Percentiles rank a stretch among this genome's conserved stretches.
phyloP scores from a whole-genome alignment of 2,113 vertebrate species.

The Gymnorhina tibicen region DNA sequence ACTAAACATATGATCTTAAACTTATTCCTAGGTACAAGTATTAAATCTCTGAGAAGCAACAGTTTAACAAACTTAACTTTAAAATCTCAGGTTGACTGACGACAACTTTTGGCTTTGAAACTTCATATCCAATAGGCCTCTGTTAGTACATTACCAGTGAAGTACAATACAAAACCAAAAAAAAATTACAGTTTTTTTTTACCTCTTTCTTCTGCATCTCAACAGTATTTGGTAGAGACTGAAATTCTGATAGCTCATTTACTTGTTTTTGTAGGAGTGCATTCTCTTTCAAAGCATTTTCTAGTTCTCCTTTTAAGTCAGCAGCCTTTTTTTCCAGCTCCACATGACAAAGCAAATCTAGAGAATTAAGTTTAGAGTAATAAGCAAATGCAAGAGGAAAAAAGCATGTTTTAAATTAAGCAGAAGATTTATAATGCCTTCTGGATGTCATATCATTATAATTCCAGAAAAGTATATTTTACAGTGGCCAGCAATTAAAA shows the following conservation, averaged over 20 bases:
- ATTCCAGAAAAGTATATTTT: neutral
- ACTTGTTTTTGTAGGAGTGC: slow-evolving; percentile 61
- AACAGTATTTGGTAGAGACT: slow-evolving; percentile 49
- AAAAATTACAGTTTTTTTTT: neutral
- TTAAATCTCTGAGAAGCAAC: neutral
- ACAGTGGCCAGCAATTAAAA: neutral
- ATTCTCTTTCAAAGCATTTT: slow-evolving; percentile 68
- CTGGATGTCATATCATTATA: neutral
- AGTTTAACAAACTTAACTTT: neutral
- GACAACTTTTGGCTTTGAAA: neutral
- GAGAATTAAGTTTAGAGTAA: neutral
- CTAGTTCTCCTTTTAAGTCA: slow-evolving; percentile 74
- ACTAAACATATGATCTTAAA: neutral
- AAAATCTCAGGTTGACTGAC: neutral
- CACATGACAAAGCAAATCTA: slow-evolving; percentile 58
- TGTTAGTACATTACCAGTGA: neutral
- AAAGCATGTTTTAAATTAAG: neutral
- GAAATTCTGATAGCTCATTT: slow-evolving; percentile 60
- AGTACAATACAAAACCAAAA: neutral
- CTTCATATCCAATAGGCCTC: neutral
- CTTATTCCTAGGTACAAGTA: neutral
- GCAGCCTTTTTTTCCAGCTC: slow-evolving; percentile 75
- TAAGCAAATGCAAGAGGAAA: neutral
- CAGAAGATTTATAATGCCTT: neutral
- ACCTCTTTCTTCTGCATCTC: slow-evolving; percentile 77